A percentile compares a stretch with the other conserved stretches of the same genome.
Evolutionary conservation across 2,888 invertebrate species (phyloP).

Genomic region (Thelaira solivaga): DNA sequence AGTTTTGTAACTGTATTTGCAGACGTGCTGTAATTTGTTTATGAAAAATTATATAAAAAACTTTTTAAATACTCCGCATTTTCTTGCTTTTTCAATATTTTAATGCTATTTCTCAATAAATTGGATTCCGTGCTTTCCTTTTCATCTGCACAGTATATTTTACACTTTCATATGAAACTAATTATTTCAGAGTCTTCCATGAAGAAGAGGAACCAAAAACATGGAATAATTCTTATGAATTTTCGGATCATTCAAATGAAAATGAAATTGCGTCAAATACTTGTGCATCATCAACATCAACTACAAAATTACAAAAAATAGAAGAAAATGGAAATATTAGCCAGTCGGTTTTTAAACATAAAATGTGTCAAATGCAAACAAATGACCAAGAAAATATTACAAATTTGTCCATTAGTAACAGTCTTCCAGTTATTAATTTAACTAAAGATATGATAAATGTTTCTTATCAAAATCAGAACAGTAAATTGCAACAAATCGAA

Average conservation of each 20-base stretch:
- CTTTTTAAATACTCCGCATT: too few relatives aligned
- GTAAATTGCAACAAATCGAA: conserved; percentile 23
- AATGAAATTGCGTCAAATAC: conserved; percentile 21
- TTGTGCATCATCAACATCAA: background rate
- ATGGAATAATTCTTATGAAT: conserved; percentile 63
- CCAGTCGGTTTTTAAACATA: background rate
- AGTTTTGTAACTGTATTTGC: too few relatives aligned
- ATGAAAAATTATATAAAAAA: too few relatives aligned
- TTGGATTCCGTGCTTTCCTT: too few relatives aligned
- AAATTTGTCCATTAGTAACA: background rate
- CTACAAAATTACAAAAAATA: background rate
- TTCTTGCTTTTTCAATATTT: too few relatives aligned
- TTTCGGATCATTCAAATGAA: conserved; percentile 54
- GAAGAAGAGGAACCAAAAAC: conserved; percentile 59
- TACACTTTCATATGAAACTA: too few relatives aligned
- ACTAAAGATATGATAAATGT: conserved; percentile 24
- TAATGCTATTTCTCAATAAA: too few relatives aligned
- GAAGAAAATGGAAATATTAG: background rate
- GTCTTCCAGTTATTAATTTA: background rate
- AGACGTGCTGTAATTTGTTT: too few relatives aligned
- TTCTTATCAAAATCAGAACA: conserved; percentile 10
- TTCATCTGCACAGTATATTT: too few relatives aligned
- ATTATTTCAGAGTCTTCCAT: conserved; percentile 53
- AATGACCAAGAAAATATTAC: background rate
- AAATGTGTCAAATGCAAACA: background rate